Evolutionary conservation across 2,797 vertebrate species (phyloP).

Genomic region (Artibeus jamaicensis): DNA sequence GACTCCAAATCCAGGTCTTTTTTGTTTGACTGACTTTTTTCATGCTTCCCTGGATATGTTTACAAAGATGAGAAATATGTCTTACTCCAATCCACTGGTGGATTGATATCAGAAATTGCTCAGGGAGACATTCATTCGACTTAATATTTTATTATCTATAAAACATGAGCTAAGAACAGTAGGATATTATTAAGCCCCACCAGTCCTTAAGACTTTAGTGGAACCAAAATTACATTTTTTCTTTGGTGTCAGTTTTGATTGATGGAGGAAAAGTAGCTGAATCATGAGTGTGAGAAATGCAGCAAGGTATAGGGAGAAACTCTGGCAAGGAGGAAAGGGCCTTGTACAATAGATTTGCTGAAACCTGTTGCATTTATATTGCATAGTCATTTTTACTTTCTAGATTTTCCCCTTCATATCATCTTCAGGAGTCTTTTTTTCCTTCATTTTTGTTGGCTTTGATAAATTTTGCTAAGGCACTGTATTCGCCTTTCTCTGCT

Average conservation of each 20-base stretch:
- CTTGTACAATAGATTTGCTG: not conserved
- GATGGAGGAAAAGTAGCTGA: not conserved
- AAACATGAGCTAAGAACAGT: not conserved
- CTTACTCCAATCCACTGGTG: not conserved
- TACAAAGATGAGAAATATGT: not conserved
- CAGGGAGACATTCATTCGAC: not conserved
- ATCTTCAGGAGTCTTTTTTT: not conserved
- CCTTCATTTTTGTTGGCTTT: not conserved
- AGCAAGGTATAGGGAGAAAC: not conserved
- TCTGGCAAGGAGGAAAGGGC: not conserved
- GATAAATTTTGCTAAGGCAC: not conserved
- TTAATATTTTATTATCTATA: conserved; percentile 3
- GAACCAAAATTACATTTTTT: not conserved
- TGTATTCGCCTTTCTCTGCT: not conserved
- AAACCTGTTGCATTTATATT: not conserved
- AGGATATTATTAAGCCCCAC: not conserved
- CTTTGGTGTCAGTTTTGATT: not conserved
- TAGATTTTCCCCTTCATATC: not conserved
- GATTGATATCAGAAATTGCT: not conserved
- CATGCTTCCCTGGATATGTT: not conserved
- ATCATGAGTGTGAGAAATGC: not conserved
- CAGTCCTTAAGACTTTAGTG: not conserved
- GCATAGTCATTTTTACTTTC: not conserved
- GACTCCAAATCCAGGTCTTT: not conserved
- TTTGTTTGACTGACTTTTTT: not conserved